Evolutionary conservation across 1,140 invertebrate genomes (phyloP), one percentile per base, ranked within the genome.

Genomic region (Drosophila nikananu): DNA sequence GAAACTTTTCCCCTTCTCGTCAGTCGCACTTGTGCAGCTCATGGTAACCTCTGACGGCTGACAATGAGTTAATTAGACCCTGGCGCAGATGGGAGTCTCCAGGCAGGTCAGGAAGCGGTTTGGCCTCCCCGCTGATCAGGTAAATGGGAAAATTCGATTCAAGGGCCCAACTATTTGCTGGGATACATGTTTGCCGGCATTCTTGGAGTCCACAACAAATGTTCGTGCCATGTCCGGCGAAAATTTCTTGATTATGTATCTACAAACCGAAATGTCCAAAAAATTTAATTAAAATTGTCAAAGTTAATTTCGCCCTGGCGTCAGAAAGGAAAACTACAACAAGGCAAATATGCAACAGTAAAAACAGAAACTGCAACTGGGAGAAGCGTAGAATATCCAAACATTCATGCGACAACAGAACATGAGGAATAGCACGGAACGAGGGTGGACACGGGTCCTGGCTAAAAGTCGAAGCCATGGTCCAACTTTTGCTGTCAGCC

Each of bases 281-380:
- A 86, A 73, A 90, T 89, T 75, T 90, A 89, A 89, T 89, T 89
- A 90, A 90, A 89, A 86, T 90, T 66, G 78, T 70, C 73, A 83
- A 89, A 90, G 70, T 90, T 86, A 84, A 89, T 90, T 90, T 84
- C 63, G 66, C 44, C 21, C 21, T 21, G 54, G 39, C 67, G 70
- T 19, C 54, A 68, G 49, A 59, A 66, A 64, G 57, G 63, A 39
- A 62, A 49, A 35, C 61, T 35, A 80, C 41, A 61, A 60, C 15
- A 49, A 66, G 30, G 55, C 52, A 63, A 58, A 77, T 41, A 70
- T 48, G 67, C 70, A 75, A 59, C 39, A 80, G 49, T 62, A 59
- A 54, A 63, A 66, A 59, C 61, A 37, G 35, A 63, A 48, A 55
- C 41, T 74, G 62, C 62, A 81, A 70, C 42, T 42, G 49, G 70